Conservation (phyloP, 2,888 invertebrate species). For the Hyles lineata region DNA sequence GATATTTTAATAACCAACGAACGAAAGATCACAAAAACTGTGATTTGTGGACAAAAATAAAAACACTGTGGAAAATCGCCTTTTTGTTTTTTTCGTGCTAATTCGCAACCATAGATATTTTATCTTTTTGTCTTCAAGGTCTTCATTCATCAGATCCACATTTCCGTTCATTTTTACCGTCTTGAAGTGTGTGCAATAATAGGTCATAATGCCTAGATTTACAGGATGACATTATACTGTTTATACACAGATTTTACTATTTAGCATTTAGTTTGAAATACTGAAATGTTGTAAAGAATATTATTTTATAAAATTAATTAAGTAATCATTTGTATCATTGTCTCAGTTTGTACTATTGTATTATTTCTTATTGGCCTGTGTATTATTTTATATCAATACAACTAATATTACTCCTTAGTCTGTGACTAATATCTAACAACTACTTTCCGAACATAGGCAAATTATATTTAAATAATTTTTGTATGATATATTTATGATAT, state of each 20-base stretch:
- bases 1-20: slow-evolving; percentile 28
- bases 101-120: slow-evolving; percentile 41
- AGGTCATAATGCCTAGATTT: neutral
- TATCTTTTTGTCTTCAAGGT: slow-evolving; percentile 28
- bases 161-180: slow-evolving; percentile 12
- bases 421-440: too few species aligned
- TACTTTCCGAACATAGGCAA: too few species aligned
- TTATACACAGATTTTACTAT: neutral
- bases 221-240: neutral
- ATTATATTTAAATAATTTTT: too few species aligned
- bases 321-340: too few species aligned
- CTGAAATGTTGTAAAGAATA: too few species aligned
- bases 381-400: too few species aligned
- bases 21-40: slow-evolving; percentile 26
- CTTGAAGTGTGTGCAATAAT: neutral
- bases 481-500: too few species aligned
- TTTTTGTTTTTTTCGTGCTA: slow-evolving; percentile 39
- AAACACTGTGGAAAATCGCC: slow-evolving; percentile 45
- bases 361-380: too few species aligned
- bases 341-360: too few species aligned
- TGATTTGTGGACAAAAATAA: slow-evolving; percentile 37
- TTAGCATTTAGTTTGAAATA: neutral
- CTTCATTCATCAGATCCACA: slow-evolving; percentile 32
- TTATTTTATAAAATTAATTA: too few species aligned
- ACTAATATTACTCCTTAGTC: too few species aligned